Base-by-base conservation (phyloP, 2,888 invertebrate genomes). In the Dicyrtomina minuta region DNA sequence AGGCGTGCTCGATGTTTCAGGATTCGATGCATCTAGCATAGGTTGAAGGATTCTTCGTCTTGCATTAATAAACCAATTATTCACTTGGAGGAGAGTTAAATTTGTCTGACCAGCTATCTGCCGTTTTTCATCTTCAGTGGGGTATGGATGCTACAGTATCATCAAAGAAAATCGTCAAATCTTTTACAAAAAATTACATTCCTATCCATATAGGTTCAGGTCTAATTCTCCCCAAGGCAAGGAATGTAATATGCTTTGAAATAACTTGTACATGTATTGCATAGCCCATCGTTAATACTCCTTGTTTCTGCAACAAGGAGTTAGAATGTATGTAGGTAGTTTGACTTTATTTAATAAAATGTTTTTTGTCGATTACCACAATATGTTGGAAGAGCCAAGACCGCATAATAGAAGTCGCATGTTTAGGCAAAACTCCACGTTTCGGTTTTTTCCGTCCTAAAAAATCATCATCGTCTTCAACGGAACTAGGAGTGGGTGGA, bases 351-450 rank as follows among this genome's bases (percentile, higher is more conserved):
- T n/a, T n/a, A n/a, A n/a, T n/a, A n/a, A 20, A 46, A 46, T 12
- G 13, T 46, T 17, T 46, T 33, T 33, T 33, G 33, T 33, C 33
- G 33, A 89, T 87, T 82, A 95, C 96, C 83, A 95, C 94, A 80
- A 96, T 87, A 83, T 96, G 96, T 82, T 96, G 94, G 84, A 96
- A 96, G 74, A 96, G 87, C 96, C 96, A 96, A 66, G 94, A 92
- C 75, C 96, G 85, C 93, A 96, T 93, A 75, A 93, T 93, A 83
- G 94, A 94, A 66, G 96, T 97, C 75, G 96, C 96, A 81, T 93
- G 93, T 80, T 96, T 90, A 41, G 96, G 96, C 80, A 70, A 61
- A 76, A 96, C 94, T 15, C 96, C 96, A 15, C 96, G 86, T 84
- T 92, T 92, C 79, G 89, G 90, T 76, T 83, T 83, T 77, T 82